These are phyloP conservation scores for Albula goreensis DNA, from an alignment of 2,113 vertebrate species.

Conservation along the genomic window DNA sequence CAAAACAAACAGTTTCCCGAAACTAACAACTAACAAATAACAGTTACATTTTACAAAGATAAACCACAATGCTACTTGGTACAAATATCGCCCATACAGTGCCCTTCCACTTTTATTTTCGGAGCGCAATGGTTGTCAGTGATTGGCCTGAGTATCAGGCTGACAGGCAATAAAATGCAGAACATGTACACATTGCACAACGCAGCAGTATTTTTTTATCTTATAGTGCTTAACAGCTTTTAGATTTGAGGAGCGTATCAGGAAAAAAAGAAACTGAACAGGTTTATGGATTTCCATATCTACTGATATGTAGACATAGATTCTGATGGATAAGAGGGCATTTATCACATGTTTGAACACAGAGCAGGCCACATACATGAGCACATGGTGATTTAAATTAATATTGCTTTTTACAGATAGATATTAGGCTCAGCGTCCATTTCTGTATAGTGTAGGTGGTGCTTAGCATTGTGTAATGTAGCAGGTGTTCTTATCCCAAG, in stretches of 20 bases:
- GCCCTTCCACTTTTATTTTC: too few relatives aligned
- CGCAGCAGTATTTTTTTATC: slow-evolving; percentile 19
- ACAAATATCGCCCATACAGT: too few relatives aligned
- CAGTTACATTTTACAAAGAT: too few relatives aligned
- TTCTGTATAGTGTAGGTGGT: background rate
- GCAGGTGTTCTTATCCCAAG: background rate
- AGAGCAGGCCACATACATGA: background rate
- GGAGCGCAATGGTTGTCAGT: background rate
- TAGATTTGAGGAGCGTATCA: slow-evolving; percentile 3
- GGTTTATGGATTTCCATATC: slow-evolving; percentile 40
- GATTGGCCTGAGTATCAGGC: slow-evolving; percentile 14
- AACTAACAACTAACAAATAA: background rate
- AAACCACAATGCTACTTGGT: too few relatives aligned
- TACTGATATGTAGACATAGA: slow-evolving; percentile 5
- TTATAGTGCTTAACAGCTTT: slow-evolving; percentile 17
- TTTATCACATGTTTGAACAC: slow-evolving; percentile 17
- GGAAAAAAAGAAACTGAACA: background rate
- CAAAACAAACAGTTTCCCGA: background rate
- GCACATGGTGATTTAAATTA: too few relatives aligned
- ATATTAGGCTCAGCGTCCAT: too few relatives aligned
- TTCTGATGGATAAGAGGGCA: background rate
- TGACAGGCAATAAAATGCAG: slow-evolving; percentile 6
- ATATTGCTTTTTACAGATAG: too few relatives aligned
- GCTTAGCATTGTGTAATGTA: background rate
- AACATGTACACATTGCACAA: slow-evolving; percentile 32